These are phyloP conservation scores for Pavo muticus DNA, from an alignment of 2,113 vertebrate genomes.

Conservation along the genomic window DNA sequence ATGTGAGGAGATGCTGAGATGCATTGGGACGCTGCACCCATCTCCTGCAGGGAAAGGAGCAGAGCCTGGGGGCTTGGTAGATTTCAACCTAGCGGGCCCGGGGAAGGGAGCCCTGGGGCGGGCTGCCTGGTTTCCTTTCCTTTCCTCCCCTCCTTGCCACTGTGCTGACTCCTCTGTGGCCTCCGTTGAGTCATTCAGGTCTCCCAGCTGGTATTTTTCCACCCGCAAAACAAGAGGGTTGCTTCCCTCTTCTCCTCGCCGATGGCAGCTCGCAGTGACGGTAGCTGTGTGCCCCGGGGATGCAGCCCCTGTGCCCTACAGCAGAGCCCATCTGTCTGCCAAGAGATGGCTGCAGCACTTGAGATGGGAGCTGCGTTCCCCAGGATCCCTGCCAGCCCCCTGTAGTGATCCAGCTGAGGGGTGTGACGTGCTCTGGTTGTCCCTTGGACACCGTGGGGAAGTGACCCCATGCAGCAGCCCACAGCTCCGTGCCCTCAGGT, in stretches of 20 bases:
- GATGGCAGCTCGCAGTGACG: background rate
- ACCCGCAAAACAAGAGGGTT: background rate
- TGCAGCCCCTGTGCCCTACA: fast-evolving
- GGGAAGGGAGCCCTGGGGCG: background rate
- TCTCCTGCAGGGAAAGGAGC: background rate
- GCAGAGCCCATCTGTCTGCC: fast-evolving
- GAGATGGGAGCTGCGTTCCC: background rate
- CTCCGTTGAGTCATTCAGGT: conserved; percentile 39
- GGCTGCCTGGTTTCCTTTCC: background rate
- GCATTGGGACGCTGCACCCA: background rate
- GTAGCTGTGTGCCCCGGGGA: background rate
- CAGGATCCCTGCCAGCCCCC: fast-evolving
- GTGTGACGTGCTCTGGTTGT: background rate
- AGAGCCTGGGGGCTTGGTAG: background rate
- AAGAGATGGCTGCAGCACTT: background rate
- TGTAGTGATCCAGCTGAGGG: fast-evolving
- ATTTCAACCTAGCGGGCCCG: background rate
- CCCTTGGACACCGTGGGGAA: background rate
- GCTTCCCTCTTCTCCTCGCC: background rate
- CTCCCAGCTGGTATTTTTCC: conserved; percentile 55
- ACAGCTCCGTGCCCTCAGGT: background rate
- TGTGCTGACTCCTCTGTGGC: background rate
- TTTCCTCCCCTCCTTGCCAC: background rate
- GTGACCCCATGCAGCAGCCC: background rate
- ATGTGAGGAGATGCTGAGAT: background rate